These are phyloP conservation scores for Acanthococcus lagerstroemiae DNA, from an alignment of 2,888 invertebrate genomes.

Conservation along the genomic window DNA sequence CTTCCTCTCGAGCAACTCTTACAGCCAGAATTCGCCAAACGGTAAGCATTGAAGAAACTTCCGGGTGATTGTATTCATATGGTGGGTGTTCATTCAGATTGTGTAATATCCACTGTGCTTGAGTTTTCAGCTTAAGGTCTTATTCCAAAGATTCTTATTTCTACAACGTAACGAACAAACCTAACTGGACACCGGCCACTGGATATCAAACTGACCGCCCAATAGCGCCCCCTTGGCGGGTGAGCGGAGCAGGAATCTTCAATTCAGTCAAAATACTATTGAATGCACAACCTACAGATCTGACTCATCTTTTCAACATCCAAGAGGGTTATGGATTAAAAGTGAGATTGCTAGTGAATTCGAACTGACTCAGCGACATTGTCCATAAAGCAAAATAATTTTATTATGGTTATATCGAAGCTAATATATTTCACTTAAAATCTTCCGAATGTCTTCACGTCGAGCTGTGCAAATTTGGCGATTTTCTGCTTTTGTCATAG, in stretches of 20 bases:
- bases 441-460: too few species aligned
- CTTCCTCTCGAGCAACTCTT: conserved; percentile 27
- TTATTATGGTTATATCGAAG: too few species aligned
- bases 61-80: neutral
- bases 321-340: conserved; percentile 28
- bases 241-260: conserved; percentile 25
- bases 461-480: too few species aligned
- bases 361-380: too few species aligned
- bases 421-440: too few species aligned
- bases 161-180: neutral
- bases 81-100: neutral
- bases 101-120: neutral
- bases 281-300: conserved; percentile 1
- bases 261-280: conserved; percentile 29
- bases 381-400: too few species aligned
- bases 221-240: conserved; percentile 32
- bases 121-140: neutral
- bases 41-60: neutral
- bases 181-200: conserved; percentile 23
- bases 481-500: too few species aligned
- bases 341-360: too few species aligned
- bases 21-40: conserved; percentile 15
- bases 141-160: conserved; percentile 1
- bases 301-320: conserved; percentile 14
- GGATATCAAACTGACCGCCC: conserved; percentile 5